phyloP scores from a whole-genome alignment of 2,113 vertebrate species.

The Balaeniceps rex region DNA sequence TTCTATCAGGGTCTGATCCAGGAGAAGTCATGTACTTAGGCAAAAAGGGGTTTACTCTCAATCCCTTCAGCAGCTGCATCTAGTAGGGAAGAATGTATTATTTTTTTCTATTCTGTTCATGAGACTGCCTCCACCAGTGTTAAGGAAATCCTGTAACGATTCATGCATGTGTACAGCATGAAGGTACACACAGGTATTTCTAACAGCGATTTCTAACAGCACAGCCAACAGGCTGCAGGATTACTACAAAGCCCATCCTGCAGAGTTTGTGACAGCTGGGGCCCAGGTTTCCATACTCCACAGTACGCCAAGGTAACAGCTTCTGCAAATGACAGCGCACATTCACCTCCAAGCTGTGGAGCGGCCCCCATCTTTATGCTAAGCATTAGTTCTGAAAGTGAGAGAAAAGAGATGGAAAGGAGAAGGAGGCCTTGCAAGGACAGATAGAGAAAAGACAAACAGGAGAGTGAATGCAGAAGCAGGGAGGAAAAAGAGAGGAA shows the following conservation, averaged over 20 bases:
- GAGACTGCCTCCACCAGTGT: not conserved
- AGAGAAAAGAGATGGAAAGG: not conserved
- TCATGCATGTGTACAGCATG: not conserved
- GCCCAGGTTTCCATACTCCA: not conserved
- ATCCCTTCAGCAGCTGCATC: not conserved
- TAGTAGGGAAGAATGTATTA: not conserved
- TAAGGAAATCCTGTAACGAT: not conserved
- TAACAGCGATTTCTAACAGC: not conserved
- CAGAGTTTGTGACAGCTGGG: not conserved
- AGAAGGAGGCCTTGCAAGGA: not conserved
- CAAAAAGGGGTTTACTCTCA: not conserved
- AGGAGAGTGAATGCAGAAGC: slow-evolving; percentile 17
- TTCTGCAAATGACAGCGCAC: not conserved
- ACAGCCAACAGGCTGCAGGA: not conserved
- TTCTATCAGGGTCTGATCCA: not conserved
- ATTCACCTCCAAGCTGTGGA: not conserved
- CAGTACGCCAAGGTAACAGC: not conserved
- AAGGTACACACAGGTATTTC: not conserved
- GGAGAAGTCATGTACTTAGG: not conserved
- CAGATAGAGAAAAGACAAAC: not conserved
- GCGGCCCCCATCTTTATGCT: not conserved
- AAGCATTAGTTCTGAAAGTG: not conserved
- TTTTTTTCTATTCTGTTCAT: not conserved
- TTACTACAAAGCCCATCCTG: not conserved
- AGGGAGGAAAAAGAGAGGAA: not conserved